Evolutionary conservation across 2,113 vertebrate species (phyloP), one percentile per base, ranked within the genome.

Genomic region (Cyprinodon variegatus): DNA sequence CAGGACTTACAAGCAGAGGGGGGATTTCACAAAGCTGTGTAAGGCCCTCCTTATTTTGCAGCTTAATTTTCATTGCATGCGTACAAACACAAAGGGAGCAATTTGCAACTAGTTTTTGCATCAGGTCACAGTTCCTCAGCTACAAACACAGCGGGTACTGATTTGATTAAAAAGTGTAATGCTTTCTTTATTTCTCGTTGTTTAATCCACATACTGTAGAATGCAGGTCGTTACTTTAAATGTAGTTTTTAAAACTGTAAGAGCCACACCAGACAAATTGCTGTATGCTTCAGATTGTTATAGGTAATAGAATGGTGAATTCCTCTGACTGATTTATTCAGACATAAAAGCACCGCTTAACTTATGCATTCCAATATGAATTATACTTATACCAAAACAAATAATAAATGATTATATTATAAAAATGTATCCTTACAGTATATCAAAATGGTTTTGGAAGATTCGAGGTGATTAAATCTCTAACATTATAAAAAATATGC

Each of bases 1-100:
- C 90, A 92, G 80, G 82, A 85, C 83, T 81, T 83, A 86, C 86
- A 72, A 70, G 70, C 70, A 81, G 76, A 81, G 72, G 50, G 20
- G 50, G 50, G 7, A n/a, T 57, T 57, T 57, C 4, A 57, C 50
- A 57, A n/a, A 57, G 7, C 20, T 3, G 50, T 57, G 50, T 57
- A 57, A 57, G 20, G 14, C 10, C 7, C 50, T n/a, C 17, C 20
- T 57, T 57, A 3, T 20, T n/a, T 9, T 17, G 14, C 50, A 20
- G 8, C 20, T 9, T 29, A 0, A 20, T n/a, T n/a, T 57, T 57
- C 17, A 57, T 57, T 9, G 10, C 43, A 57, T 14, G 14, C 2
- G 10, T 15, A 57, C 7, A 9, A 6, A 14, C 20, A 57, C 50
- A 57, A 57, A 0, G 8, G 7, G 20, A n/a, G 20, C 50, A 57